phyloP scores from a whole-genome alignment of 2,888 invertebrate species.

The Prenolepis imparis region DNA sequence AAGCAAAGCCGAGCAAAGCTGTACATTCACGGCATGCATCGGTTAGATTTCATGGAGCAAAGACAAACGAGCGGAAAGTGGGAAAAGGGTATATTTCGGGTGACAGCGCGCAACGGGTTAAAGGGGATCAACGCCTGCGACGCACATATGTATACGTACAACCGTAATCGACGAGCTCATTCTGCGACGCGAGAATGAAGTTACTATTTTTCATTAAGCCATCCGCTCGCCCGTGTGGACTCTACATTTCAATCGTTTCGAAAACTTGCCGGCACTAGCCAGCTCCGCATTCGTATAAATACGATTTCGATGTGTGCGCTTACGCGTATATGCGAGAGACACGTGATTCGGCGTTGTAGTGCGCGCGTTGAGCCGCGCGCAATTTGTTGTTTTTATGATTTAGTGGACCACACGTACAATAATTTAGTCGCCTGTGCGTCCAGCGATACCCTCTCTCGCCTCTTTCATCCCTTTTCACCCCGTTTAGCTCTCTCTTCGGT shows the following conservation, averaged over 20 bases:
- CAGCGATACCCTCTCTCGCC: conserved; percentile 62
- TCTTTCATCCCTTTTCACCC: conserved; percentile 17
- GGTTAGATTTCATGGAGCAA: conserved; percentile 23
- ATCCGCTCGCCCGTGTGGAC: conserved; percentile 62
- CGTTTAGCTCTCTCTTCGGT: conserved; percentile 58
- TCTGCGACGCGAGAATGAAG: conserved; percentile 59
- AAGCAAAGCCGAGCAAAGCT: conserved; percentile 24
- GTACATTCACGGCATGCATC: neutral
- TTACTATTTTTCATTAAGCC: conserved; percentile 83
- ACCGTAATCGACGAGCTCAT: conserved; percentile 6
- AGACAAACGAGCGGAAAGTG: conserved; percentile 30
- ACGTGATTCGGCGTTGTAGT: conserved; percentile 39
- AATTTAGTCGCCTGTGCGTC: conserved; percentile 80
- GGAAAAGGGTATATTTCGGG: conserved; percentile 56
- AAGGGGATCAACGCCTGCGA: conserved; percentile 57
- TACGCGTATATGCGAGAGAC: conserved; percentile 6
- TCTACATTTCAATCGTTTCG: conserved; percentile 83
- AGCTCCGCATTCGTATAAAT: conserved; percentile 42
- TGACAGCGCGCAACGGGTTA: conserved; percentile 56
- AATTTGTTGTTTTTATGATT: conserved; percentile 85
- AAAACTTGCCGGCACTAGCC: conserved; percentile 73
- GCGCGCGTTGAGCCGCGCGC: conserved; percentile 70
- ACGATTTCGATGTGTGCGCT: neutral
- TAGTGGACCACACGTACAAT: conserved; percentile 80
- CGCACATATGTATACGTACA: conserved; percentile 21